Percentiles rank a stretch among this genome's conserved stretches.
These are phyloP conservation scores for Ornithoptera priamus DNA, from an alignment of 2,888 invertebrate genomes.

Conservation along the genomic window DNA sequence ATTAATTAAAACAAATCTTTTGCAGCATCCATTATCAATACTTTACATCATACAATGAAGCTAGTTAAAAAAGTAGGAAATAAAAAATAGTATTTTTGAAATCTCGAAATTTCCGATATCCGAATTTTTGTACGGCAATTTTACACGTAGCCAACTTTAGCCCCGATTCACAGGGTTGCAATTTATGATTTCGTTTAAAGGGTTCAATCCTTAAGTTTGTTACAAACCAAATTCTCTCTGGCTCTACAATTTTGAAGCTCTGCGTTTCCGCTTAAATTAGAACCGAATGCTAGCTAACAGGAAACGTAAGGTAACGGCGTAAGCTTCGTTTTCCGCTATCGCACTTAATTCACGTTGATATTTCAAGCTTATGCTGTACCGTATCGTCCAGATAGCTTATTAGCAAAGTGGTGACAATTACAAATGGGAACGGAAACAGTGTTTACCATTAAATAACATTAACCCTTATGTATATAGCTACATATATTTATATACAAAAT, in stretches of 20 bases:
- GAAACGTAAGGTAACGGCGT: neutral
- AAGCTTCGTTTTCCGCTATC: neutral
- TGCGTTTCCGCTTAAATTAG: neutral
- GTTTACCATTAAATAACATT: no score
- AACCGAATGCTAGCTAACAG: neutral
- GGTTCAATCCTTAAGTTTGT: neutral
- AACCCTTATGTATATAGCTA: no score
- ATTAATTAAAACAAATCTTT: no score
- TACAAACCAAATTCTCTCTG: conserved; percentile 1
- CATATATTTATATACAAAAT: no score
- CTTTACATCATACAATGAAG: no score
- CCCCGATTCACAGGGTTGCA: neutral
- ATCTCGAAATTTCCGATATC: no score
- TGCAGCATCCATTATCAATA: no score
- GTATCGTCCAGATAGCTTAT: neutral
- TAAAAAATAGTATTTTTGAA: no score
- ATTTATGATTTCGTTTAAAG: neutral
- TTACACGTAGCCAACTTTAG: neutral
- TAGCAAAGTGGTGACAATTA: conserved; percentile 1
- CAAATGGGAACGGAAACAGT: neutral
- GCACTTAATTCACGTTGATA: neutral
- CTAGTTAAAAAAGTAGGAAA: no score
- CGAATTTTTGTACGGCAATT: neutral
- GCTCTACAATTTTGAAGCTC: neutral
- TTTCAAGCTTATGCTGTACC: neutral